These are phyloP conservation scores for Orestias chungarensis DNA, from an alignment of 2,797 vertebrate genomes.

Conservation along the genomic window DNA sequence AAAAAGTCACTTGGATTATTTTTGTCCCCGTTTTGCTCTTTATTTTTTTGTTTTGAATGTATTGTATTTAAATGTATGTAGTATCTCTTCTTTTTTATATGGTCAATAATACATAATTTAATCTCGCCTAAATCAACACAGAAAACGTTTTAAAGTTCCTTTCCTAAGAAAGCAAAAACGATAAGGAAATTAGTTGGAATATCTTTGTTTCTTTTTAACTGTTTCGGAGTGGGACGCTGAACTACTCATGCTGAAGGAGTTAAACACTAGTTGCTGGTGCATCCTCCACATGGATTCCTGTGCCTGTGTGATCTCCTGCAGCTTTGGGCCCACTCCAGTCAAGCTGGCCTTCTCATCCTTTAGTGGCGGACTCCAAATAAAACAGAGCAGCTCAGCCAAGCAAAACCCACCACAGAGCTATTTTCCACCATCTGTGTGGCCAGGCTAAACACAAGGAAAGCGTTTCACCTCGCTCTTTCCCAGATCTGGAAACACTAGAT, in stretches of 20 bases:
- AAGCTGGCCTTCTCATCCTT: constrained; percentile 80
- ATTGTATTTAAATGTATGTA: background rate
- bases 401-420: constrained; percentile 78
- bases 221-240: constrained; percentile 31
- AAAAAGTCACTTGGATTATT: too few relatives aligned
- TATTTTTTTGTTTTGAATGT: background rate
- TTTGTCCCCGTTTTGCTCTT: too few relatives aligned
- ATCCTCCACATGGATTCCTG: constrained; percentile 74
- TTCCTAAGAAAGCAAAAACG: background rate
- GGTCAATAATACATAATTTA: too few relatives aligned
- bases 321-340: constrained; percentile 65
- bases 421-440: constrained; percentile 82
- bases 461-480: constrained; percentile 66
- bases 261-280: constrained; percentile 71
- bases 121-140: background rate
- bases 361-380: constrained; percentile 82
- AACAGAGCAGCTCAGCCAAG: constrained; percentile 79
- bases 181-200: background rate
- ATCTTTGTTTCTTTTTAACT: constrained; percentile 2
- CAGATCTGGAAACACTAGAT: constrained; percentile 68
- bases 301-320: constrained; percentile 73
- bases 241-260: constrained; percentile 50
- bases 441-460: constrained; percentile 83
- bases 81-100: background rate
- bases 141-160: background rate